phyloP scores from a whole-genome alignment of 2,797 vertebrate genomes.

The Florisuga fusca region DNA sequence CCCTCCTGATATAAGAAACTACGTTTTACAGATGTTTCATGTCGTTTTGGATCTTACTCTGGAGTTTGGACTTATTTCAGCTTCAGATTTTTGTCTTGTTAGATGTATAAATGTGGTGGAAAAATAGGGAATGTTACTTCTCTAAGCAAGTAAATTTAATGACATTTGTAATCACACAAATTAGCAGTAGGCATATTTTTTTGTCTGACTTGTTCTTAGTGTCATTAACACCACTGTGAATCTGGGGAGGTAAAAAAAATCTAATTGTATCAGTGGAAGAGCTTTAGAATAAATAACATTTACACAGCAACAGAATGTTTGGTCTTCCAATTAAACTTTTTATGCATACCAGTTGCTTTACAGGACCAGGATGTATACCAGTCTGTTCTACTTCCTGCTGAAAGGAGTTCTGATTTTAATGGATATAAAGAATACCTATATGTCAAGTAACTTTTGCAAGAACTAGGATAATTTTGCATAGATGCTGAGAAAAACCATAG shows the following conservation, averaged over 20 bases:
- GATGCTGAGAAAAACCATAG: neutral
- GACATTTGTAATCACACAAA: neutral
- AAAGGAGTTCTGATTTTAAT: neutral
- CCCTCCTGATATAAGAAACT: neutral
- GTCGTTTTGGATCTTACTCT: constrained; percentile 1
- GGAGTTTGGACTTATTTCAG: neutral
- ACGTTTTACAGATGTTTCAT: neutral
- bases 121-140: neutral
- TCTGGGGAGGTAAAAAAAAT: neutral
- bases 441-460: neutral
- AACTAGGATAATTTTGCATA: neutral
- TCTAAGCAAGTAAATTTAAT: neutral
- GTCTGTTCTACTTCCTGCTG: neutral
- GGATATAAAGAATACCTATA: neutral
- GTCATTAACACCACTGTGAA: neutral
- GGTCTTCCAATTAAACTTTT: neutral
- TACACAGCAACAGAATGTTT: neutral
- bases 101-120: neutral
- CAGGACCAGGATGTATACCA: neutral
- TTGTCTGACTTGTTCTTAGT: neutral
- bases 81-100: neutral
- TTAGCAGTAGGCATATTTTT: neutral
- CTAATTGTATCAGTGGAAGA: neutral
- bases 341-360: neutral
- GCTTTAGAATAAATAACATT: neutral